Conservation (phyloP, 2,113 vertebrate species). For the Carassius carassius region DNA sequence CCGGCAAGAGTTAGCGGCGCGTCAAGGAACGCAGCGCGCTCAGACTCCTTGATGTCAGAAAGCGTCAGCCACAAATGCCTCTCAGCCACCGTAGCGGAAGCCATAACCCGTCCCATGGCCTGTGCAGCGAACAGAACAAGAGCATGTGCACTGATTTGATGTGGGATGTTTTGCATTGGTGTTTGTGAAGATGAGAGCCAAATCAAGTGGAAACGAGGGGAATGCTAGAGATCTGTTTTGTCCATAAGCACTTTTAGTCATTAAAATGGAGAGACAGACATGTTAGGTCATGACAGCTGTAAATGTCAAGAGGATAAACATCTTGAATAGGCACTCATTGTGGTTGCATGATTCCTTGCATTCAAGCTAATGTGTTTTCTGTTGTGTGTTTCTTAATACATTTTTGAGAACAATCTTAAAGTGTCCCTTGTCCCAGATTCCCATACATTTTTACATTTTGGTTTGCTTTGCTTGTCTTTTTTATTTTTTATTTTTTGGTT, state of each 20-base stretch:
- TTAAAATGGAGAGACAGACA: constrained; percentile 27
- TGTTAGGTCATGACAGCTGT: constrained; percentile 35
- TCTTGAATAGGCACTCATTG: constrained; percentile 18
- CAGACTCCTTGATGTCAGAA: no score
- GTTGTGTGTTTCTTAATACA: constrained; percentile 1
- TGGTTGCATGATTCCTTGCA: neutral
- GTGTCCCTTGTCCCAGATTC: neutral
- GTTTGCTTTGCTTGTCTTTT: neutral
- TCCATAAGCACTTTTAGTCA: constrained; percentile 33
- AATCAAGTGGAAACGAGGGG: neutral
- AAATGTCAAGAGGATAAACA: constrained; percentile 44
- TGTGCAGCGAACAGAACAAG: neutral
- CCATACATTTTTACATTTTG: neutral
- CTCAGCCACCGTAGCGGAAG: no score
- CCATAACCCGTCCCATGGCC: no score
- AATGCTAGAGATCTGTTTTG: neutral
- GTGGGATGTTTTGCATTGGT: neutral
- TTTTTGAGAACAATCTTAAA: neutral
- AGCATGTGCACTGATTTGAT: constrained; percentile 1
- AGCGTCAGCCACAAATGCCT: no score
- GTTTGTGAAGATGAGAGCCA: constrained; percentile 32
- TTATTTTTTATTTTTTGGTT: neutral
- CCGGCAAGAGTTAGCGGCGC: no score
- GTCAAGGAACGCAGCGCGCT: no score
- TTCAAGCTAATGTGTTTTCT: neutral